phyloP scores from a whole-genome alignment of 2,113 vertebrate genomes.

The Etheostoma spectabile region DNA sequence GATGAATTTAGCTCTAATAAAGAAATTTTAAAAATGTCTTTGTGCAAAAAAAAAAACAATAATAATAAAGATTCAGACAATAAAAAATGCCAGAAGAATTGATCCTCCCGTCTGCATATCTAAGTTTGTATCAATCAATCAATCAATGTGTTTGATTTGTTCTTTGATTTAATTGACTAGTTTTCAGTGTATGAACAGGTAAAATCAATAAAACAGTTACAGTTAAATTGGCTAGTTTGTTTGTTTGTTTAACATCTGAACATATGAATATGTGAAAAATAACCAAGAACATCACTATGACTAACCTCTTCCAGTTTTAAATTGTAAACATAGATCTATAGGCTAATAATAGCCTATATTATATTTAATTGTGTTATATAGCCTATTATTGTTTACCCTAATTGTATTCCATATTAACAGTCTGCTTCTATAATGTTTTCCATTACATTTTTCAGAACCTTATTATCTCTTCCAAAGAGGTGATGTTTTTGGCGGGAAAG shows the following conservation, averaged over 20 bases:
- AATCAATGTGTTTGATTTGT: background rate
- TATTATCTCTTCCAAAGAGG: no score
- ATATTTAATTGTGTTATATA: no score
- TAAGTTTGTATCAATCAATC: background rate
- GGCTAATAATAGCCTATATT: background rate
- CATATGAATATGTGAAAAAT: no score
- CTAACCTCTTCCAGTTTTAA: background rate
- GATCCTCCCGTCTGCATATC: background rate
- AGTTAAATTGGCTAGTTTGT: background rate
- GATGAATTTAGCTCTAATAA: slow-evolving; percentile 45
- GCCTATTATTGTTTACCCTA: background rate
- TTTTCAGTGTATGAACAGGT: background rate
- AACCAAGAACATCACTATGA: no score
- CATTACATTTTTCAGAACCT: background rate
- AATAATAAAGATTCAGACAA: slow-evolving; percentile 51
- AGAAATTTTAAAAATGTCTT: slow-evolving; percentile 25
- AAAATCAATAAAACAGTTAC: background rate
- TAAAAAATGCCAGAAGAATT: slow-evolving; percentile 46
- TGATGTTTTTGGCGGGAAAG: no score
- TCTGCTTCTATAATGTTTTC: background rate
- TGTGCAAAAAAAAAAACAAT: slow-evolving; percentile 48
- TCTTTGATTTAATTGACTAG: slow-evolving; percentile 24
- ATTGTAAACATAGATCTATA: background rate
- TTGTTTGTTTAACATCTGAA: background rate
- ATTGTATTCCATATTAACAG: background rate